Percentiles rank a stretch among this genome's conserved stretches.
Evolutionary conservation across 2,888 invertebrate species (phyloP).

Genomic region (Formica aserva): DNA sequence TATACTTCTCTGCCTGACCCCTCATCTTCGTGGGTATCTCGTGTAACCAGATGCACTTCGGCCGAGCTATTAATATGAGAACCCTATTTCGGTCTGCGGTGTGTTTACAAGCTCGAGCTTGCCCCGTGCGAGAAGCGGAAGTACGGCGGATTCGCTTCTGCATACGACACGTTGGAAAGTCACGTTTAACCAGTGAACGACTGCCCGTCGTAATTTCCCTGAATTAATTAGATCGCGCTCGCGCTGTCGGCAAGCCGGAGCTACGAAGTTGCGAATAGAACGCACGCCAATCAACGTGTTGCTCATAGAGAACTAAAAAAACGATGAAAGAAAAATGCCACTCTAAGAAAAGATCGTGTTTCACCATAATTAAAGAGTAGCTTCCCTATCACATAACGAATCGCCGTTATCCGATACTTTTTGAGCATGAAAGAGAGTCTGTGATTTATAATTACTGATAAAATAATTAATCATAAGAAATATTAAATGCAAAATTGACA

Average conservation of each 20-base stretch:
- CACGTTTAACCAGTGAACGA: slow-evolving; percentile 38
- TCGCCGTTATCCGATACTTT: not conserved
- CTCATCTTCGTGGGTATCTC: slow-evolving; percentile 46
- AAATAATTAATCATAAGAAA: slow-evolving; percentile 1
- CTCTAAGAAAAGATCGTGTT: slow-evolving; percentile 20
- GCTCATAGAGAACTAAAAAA: slow-evolving; percentile 12
- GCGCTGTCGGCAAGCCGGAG: not conserved
- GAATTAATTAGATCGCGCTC: slow-evolving; percentile 41
- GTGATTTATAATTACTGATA: not conserved
- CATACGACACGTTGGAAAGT: slow-evolving; percentile 51
- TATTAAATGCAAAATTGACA: not conserved
- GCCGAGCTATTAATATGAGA: slow-evolving; percentile 78
- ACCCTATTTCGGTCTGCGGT: slow-evolving; percentile 76
- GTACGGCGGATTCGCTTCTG: slow-evolving; percentile 65
- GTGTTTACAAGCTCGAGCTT: slow-evolving; percentile 78
- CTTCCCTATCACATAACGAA: slow-evolving; percentile 3
- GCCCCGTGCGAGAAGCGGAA: slow-evolving; percentile 69
- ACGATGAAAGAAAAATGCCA: not conserved
- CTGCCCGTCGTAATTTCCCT: slow-evolving; percentile 44
- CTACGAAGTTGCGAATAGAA: not conserved
- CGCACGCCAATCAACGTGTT: slow-evolving; percentile 9
- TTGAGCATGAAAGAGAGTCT: not conserved
- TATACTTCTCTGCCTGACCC: slow-evolving; percentile 19
- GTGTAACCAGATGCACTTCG: slow-evolving; percentile 70
- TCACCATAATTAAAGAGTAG: not conserved